Percentiles rank a stretch among this genome's conserved stretches.
Evolutionary conservation across 2,113 vertebrate species (phyloP).

Genomic region (Centrocercus urophasianus): DNA sequence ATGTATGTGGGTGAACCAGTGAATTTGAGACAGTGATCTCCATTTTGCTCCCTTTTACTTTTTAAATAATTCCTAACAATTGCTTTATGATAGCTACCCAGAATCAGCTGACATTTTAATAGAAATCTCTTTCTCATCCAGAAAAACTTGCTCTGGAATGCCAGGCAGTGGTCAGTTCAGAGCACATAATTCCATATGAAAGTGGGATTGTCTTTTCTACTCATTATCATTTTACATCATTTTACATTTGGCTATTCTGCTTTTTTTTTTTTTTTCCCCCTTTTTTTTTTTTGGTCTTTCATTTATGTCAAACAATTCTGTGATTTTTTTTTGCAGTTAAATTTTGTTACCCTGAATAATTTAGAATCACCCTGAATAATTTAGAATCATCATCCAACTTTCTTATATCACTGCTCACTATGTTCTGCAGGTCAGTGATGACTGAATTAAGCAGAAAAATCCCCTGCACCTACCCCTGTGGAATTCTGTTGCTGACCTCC

Average conservation of each 20-base stretch:
- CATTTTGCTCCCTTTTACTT: background rate
- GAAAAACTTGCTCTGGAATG: background rate
- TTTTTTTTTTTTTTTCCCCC: background rate
- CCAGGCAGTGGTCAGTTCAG: background rate
- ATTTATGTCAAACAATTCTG: background rate
- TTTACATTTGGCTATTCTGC: background rate
- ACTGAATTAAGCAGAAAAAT: conserved; percentile 25
- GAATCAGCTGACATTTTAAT: background rate
- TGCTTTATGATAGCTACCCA: background rate
- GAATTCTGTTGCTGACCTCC: background rate
- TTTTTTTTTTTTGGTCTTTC: background rate
- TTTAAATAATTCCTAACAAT: background rate
- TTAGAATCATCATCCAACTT: background rate
- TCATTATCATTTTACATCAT: background rate
- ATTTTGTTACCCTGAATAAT: conserved; percentile 1
- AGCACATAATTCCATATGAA: background rate
- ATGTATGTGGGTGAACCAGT: background rate
- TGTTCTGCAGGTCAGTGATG: background rate
- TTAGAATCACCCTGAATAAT: conserved; percentile 19
- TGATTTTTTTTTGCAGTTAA: background rate
- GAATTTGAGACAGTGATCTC: background rate
- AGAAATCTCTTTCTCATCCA: background rate
- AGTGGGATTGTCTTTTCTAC: background rate
- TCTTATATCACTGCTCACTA: background rate
- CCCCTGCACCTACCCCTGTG: background rate